A percentile compares a stretch with the other conserved stretches of the same genome.
Conservation (phyloP, 92 coral and sea anemone species). For the Palythoa grandiflora region DNA sequence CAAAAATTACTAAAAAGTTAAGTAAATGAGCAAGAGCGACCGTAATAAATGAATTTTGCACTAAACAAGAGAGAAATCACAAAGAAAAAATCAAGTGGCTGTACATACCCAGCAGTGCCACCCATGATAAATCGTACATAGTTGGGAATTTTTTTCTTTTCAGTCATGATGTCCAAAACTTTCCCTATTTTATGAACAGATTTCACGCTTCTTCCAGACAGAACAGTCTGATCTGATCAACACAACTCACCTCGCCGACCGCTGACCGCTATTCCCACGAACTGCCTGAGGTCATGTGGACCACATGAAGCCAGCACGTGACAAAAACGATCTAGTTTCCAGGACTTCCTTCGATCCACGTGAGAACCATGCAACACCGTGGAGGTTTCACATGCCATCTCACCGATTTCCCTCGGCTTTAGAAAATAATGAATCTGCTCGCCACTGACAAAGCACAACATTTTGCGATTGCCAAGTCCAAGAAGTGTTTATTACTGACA, state of each 20-base stretch:
- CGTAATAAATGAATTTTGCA: background rate
- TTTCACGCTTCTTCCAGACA: background rate
- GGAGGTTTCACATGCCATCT: too few species aligned
- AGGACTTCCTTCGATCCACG: background rate
- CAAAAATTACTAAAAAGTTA: background rate
- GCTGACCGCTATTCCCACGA: background rate
- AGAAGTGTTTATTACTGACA: too few species aligned
- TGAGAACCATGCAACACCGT: too few species aligned
- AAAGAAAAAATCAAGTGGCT: background rate
- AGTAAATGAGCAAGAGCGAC: background rate
- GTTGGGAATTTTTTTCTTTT: constrained; percentile 40
- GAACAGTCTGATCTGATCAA: background rate
- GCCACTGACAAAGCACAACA: too few species aligned
- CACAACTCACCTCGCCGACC: background rate
- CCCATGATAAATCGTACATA: constrained; percentile 38
- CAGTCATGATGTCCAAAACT: constrained; percentile 26
- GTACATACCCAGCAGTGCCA: constrained; percentile 36
- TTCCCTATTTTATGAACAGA: background rate
- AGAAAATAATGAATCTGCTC: too few species aligned
- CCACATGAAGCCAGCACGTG: background rate
- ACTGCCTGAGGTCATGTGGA: background rate
- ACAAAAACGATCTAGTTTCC: background rate
- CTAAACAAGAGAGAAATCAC: background rate
- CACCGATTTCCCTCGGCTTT: too few species aligned
- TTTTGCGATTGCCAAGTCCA: too few species aligned